phyloP scores from a whole-genome alignment of 2,113 vertebrate species.

The Nerophis lumbriciformis region DNA sequence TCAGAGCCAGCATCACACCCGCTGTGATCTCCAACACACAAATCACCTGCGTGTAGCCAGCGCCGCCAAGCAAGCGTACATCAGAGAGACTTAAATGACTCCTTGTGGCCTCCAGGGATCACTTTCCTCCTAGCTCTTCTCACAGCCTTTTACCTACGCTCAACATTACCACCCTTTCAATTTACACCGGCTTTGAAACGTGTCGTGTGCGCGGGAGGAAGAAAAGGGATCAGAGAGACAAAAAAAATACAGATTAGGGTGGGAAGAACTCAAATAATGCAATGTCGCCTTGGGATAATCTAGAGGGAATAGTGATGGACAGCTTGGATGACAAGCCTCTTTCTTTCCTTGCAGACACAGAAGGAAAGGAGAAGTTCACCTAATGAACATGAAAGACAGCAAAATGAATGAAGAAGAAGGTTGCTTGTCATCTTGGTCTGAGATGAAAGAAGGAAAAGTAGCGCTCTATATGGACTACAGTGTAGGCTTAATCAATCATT shows the following conservation, averaged over 20 bases:
- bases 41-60: conserved; percentile 42
- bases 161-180: conserved; percentile 53
- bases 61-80: conserved; percentile 42
- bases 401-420: conserved; percentile 47
- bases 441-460: conserved; percentile 26
- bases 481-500: not conserved
- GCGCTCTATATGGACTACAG: not conserved
- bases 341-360: conserved; percentile 5
- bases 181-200: conserved; percentile 52
- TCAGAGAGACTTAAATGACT: conserved; percentile 55
- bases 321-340: conserved; percentile 34
- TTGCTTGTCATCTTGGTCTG: not conserved
- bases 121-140: conserved; percentile 43
- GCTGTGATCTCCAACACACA: conserved; percentile 23
- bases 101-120: conserved; percentile 54
- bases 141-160: conserved; percentile 41
- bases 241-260: conserved; percentile 38
- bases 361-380: conserved; percentile 27
- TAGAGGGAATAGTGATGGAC: conserved; percentile 45
- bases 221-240: conserved; percentile 26
- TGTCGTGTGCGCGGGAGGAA: conserved; percentile 14
- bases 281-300: conserved; percentile 45
- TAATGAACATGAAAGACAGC: conserved; percentile 25
- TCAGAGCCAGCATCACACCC: conserved; percentile 28
- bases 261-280: conserved; percentile 16